Conservation (phyloP, 2,113 vertebrate genomes). For the Bolborhynchus lineola region DNA sequence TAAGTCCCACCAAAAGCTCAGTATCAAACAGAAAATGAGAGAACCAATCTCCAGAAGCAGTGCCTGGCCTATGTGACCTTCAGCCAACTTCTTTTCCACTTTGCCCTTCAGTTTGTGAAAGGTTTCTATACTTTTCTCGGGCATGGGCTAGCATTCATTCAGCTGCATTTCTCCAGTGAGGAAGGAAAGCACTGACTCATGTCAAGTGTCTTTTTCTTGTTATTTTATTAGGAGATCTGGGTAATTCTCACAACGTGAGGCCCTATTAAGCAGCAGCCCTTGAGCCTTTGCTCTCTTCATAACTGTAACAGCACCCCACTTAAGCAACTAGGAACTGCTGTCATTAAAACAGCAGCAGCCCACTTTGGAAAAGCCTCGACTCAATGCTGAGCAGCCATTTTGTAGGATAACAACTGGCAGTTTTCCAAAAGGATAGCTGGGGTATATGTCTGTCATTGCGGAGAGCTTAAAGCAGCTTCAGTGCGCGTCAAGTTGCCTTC, state of each 20-base stretch:
- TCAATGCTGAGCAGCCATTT: background rate
- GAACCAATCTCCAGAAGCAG: rapidly evolving
- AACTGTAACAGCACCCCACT: background rate
- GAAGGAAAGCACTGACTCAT: background rate
- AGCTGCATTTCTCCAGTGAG: background rate
- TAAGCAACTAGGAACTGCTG: background rate
- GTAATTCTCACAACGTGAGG: rapidly evolving
- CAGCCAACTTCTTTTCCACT: background rate
- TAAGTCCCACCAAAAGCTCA: background rate
- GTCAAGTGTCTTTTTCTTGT: background rate
- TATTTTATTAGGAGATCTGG: background rate
- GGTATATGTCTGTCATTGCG: rapidly evolving
- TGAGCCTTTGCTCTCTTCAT: background rate
- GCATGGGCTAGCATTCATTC: background rate
- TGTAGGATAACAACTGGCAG: background rate
- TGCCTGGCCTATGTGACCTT: rapidly evolving
- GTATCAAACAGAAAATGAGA: rapidly evolving
- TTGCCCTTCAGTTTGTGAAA: background rate
- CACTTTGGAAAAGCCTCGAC: background rate
- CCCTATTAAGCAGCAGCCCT: background rate
- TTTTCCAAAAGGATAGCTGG: background rate
- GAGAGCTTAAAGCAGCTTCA: background rate
- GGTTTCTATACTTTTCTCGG: background rate
- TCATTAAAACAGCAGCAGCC: background rate
- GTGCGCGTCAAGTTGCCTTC: background rate